phyloP scores from a whole-genome alignment of 2,113 vertebrate genomes.

The Eulemur macaco region DNA sequence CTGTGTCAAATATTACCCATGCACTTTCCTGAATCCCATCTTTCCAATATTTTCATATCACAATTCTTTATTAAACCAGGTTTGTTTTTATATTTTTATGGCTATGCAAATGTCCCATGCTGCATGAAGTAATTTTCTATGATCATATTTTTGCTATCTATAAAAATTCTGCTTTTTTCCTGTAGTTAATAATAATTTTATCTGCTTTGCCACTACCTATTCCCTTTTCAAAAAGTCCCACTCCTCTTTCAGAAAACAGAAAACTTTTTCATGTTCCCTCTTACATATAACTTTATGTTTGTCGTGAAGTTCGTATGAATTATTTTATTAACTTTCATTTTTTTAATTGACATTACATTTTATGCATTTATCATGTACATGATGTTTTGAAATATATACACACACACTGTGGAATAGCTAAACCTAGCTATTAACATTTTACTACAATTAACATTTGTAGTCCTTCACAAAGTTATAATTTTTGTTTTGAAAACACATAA shows the following conservation, averaged over 20 bases:
- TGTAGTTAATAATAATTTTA: background rate
- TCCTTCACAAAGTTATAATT: background rate
- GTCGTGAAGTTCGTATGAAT: background rate
- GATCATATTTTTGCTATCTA: background rate
- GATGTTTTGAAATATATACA: background rate
- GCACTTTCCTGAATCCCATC: background rate
- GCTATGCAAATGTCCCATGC: background rate
- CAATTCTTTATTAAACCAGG: background rate
- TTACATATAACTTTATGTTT: background rate
- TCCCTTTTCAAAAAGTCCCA: background rate
- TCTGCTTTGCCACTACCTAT: background rate
- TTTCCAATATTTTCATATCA: background rate
- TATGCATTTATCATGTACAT: background rate
- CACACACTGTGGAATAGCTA: background rate
- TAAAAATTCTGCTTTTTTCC: background rate
- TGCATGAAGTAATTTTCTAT: background rate
- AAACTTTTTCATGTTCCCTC: background rate
- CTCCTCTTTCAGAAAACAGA: background rate
- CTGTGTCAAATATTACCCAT: background rate
- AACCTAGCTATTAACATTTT: background rate
- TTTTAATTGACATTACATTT: background rate
- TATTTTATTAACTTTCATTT: background rate
- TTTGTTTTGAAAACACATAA: background rate
- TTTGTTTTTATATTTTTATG: background rate
- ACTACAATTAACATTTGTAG: background rate